A percentile compares a stretch with the other conserved stretches of the same genome.
Evolutionary conservation across 2,888 invertebrate species (phyloP).

Genomic region (Orchesella flavescens): DNA sequence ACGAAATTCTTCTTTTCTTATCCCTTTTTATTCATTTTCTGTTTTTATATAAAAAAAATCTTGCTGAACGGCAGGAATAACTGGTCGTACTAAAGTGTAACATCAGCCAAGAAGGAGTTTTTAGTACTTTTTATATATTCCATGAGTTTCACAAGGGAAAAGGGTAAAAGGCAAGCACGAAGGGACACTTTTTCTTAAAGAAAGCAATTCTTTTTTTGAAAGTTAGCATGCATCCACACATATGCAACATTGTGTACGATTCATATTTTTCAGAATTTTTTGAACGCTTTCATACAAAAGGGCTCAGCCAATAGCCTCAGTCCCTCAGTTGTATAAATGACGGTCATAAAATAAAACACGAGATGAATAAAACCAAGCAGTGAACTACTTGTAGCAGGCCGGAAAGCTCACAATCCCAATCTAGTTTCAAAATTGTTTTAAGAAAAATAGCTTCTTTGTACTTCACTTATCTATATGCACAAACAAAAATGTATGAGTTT

Average conservation of each 20-base stretch:
- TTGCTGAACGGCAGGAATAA: constrained; percentile 44
- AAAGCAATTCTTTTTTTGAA: constrained; percentile 41
- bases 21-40: constrained; percentile 70
- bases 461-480: too few species aligned
- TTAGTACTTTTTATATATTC: constrained; percentile 18
- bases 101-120: constrained; percentile 22
- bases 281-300: neutral
- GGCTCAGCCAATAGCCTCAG: neutral
- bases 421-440: too few species aligned
- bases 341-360: constrained; percentile 35
- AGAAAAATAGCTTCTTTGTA: too few species aligned
- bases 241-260: neutral
- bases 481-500: too few species aligned
- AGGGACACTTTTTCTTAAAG: constrained; percentile 41
- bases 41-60: constrained; percentile 61
- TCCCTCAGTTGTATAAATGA: constrained; percentile 20
- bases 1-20: constrained; percentile 65
- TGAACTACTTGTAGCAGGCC: too few species aligned
- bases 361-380: too few species aligned
- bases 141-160: constrained; percentile 35
- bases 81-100: constrained; percentile 18
- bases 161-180: constrained; percentile 47
- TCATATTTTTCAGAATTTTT: neutral
- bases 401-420: too few species aligned
- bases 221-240: constrained; percentile 37